phyloP scores from a whole-genome alignment of 2,888 invertebrate genomes.

The Opisthograptis luteolata region DNA sequence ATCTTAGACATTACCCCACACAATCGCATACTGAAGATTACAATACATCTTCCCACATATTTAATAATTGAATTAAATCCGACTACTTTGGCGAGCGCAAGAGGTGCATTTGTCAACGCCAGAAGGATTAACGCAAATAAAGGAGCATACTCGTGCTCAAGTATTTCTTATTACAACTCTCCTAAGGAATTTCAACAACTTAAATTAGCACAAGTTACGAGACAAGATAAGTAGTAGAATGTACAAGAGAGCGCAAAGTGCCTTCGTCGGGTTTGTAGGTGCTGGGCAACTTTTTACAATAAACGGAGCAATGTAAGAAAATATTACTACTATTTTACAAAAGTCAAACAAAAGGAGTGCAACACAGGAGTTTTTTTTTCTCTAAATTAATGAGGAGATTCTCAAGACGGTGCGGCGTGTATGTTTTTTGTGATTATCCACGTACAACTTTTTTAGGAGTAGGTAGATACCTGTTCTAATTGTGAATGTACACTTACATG shows the following conservation, averaged over 20 bases:
- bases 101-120: constrained; percentile 42
- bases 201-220: constrained; percentile 34
- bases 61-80: constrained; percentile 7
- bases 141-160: constrained; percentile 6
- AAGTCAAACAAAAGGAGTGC: too few relatives aligned
- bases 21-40: too few relatives aligned
- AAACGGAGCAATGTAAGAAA: not conserved
- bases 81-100: constrained; percentile 19
- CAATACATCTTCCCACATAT: not conserved
- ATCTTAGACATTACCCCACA: too few relatives aligned
- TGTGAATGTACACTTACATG: too few relatives aligned
- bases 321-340: constrained; percentile 15
- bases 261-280: constrained; percentile 6
- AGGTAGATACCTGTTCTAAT: too few relatives aligned
- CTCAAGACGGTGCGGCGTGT: too few relatives aligned
- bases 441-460: too few relatives aligned
- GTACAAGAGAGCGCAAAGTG: constrained; percentile 23
- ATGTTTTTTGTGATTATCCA: too few relatives aligned
- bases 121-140: constrained; percentile 33
- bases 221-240: constrained; percentile 24
- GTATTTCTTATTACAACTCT: constrained; percentile 29
- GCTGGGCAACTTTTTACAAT: constrained; percentile 4
- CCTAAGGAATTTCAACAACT: constrained; percentile 36
- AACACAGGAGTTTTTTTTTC: too few relatives aligned
- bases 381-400: too few relatives aligned